Percentiles rank a stretch among this genome's conserved stretches.
Conservation (phyloP, 2,113 vertebrate genomes). For the Trichechus manatus region DNA sequence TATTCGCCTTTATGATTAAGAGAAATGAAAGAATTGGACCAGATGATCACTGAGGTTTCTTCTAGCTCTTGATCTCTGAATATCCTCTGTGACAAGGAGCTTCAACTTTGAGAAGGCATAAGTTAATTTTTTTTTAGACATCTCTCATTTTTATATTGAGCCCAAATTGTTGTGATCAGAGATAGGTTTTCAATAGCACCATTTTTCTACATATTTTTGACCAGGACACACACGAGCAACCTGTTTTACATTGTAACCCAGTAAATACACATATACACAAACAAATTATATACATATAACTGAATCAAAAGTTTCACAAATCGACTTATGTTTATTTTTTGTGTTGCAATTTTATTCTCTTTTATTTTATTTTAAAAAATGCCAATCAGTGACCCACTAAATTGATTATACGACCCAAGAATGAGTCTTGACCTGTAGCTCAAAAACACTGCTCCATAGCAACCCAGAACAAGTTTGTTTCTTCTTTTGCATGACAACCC, state of each 20-base stretch:
- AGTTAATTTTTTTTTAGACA: background rate
- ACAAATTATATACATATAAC: background rate
- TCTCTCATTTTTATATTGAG: constrained; percentile 3
- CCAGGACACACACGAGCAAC: background rate
- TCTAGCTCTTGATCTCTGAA: background rate
- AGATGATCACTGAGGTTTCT: background rate
- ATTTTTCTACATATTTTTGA: background rate
- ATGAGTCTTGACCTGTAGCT: constrained; percentile 45
- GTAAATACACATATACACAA: background rate
- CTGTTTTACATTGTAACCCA: background rate
- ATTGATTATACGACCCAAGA: constrained; percentile 52
- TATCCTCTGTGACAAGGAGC: background rate
- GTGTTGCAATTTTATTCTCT: background rate
- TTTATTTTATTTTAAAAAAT: constrained; percentile 51
- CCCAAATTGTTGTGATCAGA: background rate
- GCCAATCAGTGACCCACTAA: background rate
- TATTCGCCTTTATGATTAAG: constrained; percentile 33
- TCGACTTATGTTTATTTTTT: constrained; percentile 27
- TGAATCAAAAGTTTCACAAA: constrained; percentile 13
- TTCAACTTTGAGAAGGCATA: background rate
- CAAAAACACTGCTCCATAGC: background rate
- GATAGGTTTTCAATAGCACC: background rate
- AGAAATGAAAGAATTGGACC: background rate
- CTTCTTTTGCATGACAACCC: background rate
- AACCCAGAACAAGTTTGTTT: background rate